Evolutionary conservation across 2,797 vertebrate genomes (phyloP), one percentile per base, ranked within the genome.

Genomic region (Sebastes flavidus): DNA sequence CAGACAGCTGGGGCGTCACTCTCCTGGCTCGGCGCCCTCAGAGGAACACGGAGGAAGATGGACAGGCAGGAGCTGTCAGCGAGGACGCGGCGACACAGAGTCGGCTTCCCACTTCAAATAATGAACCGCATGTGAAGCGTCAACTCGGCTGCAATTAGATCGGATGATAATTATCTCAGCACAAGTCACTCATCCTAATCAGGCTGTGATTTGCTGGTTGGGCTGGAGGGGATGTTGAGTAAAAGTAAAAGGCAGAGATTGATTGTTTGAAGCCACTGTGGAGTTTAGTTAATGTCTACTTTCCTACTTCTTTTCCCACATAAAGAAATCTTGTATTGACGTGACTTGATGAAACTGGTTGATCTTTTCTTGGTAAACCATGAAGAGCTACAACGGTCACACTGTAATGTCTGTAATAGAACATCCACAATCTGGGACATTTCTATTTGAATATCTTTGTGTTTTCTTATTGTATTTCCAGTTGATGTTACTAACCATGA

Each of bases 61-160:
- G 91, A 88, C 87, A 27, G 88, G 56, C 80, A 84, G 81, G 73
- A 82, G 72, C 91, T 86, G 91, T 89, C 88, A 84, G 78, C 0
- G 60, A 67, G 76, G 86, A 85, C 29, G 8, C 66, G 0, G 73
- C 59, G 65, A 88, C 89, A 76, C 5, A 2, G 36, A 81, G 58
- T 80, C 62, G 10, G 22, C 71, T n/a, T 85, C 85, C 85, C 85
- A 69, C 85, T 90, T 80, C 73, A 68, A 70, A 84, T 84, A 91
- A 89, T 73, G 81, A 89, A 87, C 65, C 81, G 34, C 90, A 80
- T 88, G 92, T 25, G 83, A 88, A 22, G 91, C 63, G 68, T 86
- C 87, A 78, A 25, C 86, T 76, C 69, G 1, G 58, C 82, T 80
- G 81, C 78, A 88, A 88, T 92, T 91, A 91, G 78, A 88, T 82